Conservation (phyloP, 2,113 vertebrate genomes). For the Narcine bancroftii region DNA sequence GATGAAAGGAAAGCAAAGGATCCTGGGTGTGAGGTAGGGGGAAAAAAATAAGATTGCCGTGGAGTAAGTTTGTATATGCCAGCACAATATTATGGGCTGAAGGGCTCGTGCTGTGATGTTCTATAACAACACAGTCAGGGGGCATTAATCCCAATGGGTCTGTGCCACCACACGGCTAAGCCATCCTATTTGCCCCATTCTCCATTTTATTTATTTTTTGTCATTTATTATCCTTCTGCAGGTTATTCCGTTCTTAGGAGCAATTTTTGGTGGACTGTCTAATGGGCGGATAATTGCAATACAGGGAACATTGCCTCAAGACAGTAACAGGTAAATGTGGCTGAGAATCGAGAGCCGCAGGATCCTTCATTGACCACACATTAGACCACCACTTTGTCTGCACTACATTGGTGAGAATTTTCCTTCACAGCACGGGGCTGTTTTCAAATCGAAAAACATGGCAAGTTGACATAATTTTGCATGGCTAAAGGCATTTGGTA, state of each 20-base stretch:
- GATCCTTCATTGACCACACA: too few relatives aligned
- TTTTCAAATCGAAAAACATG: background rate
- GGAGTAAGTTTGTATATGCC: too few relatives aligned
- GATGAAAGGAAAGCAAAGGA: too few relatives aligned
- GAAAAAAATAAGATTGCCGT: too few relatives aligned
- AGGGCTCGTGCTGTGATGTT: background rate
- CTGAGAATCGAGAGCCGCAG: background rate
- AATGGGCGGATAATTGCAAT: conserved; percentile 74
- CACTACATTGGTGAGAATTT: background rate
- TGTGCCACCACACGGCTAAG: too few relatives aligned
- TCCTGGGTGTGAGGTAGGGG: too few relatives aligned
- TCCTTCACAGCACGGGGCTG: background rate
- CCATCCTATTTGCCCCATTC: too few relatives aligned
- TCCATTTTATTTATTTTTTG: background rate
- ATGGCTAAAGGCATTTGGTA: background rate
- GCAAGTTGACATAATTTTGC: background rate
- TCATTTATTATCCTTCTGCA: conserved; percentile 42
- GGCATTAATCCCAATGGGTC: too few relatives aligned
- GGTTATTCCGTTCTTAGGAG: conserved; percentile 70
- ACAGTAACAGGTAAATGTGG: conserved; percentile 67
- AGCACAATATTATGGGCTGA: too few relatives aligned
- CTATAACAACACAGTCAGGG: too few relatives aligned
- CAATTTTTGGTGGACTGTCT: conserved; percentile 66
- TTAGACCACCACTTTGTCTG: background rate
- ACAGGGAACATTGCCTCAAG: conserved; percentile 62